Evolutionary conservation across 2,797 vertebrate species (phyloP).

Genomic region (Tapera naevia): DNA sequence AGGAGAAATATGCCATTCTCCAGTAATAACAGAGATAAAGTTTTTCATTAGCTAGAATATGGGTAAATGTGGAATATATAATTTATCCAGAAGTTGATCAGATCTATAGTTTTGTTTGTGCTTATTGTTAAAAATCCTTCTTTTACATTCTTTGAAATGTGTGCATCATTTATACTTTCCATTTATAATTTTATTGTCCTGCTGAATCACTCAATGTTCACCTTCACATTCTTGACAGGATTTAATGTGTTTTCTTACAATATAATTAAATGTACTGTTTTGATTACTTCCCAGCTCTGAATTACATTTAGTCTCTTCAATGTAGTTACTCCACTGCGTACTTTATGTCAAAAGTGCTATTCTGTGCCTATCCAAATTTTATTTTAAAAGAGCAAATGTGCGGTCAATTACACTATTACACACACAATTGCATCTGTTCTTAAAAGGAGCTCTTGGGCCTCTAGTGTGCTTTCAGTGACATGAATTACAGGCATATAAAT

Average conservation of each 20-base stretch:
- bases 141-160: background rate
- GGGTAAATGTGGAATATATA: background rate
- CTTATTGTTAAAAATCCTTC: background rate
- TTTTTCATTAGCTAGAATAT: background rate
- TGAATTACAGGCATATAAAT: slow-evolving; percentile 18
- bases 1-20: background rate
- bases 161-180: background rate
- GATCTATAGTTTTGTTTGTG: background rate
- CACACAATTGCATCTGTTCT: background rate
- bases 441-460: slow-evolving; percentile 28
- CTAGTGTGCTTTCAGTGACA: slow-evolving; percentile 5
- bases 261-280: slow-evolving; percentile 59
- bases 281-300: slow-evolving; percentile 42
- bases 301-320: slow-evolving; percentile 49
- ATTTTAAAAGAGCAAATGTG: slow-evolving; percentile 47
- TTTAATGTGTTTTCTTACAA: slow-evolving; percentile 53
- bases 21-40: background rate
- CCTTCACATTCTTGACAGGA: slow-evolving; percentile 48
- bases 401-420: slow-evolving; percentile 29
- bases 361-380: slow-evolving; percentile 32
- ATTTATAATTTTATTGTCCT: background rate
- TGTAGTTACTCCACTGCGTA: slow-evolving; percentile 42
- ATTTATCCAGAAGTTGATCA: background rate
- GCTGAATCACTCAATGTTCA: background rate
- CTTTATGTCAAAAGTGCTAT: slow-evolving; percentile 27